These are phyloP conservation scores for Rhadinocentrus ornatus DNA, from an alignment of 2,797 vertebrate genomes.

Conservation along the genomic window DNA sequence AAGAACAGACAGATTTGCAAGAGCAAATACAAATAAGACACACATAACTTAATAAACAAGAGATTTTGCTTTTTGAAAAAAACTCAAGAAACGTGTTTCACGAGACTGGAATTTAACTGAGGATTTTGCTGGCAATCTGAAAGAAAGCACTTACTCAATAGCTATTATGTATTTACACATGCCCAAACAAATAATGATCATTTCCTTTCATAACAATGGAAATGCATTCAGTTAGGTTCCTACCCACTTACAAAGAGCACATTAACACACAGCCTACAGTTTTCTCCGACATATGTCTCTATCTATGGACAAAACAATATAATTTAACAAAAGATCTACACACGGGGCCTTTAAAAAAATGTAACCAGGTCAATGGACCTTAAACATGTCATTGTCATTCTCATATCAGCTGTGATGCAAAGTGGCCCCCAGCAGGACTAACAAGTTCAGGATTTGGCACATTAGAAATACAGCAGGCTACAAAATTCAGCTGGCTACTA, in stretches of 20 bases:
- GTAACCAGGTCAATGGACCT: background rate
- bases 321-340: conserved; percentile 1
- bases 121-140: background rate
- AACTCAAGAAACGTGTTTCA: background rate
- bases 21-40: background rate
- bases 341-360: background rate
- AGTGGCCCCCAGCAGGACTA: conserved; percentile 9
- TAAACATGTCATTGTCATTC: conserved; percentile 13
- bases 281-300: background rate
- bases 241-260: background rate
- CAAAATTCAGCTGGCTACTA: conserved; percentile 6
- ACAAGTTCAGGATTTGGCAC: conserved; percentile 10
- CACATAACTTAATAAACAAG: background rate
- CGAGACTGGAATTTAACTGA: background rate
- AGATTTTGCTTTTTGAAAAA: background rate
- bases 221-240: background rate
- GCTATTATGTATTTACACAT: background rate
- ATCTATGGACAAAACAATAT: conserved; percentile 10
- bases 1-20: background rate
- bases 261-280: background rate
- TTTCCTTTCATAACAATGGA: conserved; percentile 10
- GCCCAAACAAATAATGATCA: background rate
- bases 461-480: conserved; percentile 22
- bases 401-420: background rate
- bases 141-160: background rate